These are phyloP conservation scores for Pontoporia blainvillei DNA, from an alignment of 2,113 vertebrate species.

Conservation along the genomic window DNA sequence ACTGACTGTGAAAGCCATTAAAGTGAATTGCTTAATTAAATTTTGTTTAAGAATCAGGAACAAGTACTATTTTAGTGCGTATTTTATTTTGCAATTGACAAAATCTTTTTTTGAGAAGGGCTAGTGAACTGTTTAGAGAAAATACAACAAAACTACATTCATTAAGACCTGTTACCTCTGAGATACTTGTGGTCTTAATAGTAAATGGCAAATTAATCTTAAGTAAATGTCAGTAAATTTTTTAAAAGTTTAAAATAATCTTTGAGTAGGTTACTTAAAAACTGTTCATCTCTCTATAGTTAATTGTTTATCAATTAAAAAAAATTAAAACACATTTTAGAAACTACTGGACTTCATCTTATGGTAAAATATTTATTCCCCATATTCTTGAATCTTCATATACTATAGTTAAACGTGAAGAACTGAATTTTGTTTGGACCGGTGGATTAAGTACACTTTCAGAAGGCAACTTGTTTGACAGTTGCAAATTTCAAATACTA, in stretches of 20 bases:
- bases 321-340: constrained; percentile 28
- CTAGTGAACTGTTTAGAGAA: constrained; percentile 24
- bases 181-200: background rate
- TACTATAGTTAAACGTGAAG: background rate
- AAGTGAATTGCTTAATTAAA: background rate
- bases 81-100: constrained; percentile 35
- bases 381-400: background rate
- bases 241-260: background rate
- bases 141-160: constrained; percentile 38
- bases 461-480: constrained; percentile 46
- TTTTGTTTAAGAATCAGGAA: constrained; percentile 9
- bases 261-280: constrained; percentile 25
- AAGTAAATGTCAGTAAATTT: background rate
- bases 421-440: constrained; percentile 30
- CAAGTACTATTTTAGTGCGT: constrained; percentile 10
- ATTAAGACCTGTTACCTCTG: constrained; percentile 60
- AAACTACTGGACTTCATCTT: background rate
- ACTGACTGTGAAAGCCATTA: background rate
- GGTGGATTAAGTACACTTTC: constrained; percentile 32
- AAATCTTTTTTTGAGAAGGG: constrained; percentile 19
- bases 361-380: background rate
- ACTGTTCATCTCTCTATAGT: background rate
- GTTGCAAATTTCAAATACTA: background rate
- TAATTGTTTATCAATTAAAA: constrained; percentile 23
- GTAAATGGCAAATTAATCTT: background rate